Evolutionary conservation across 1,140 invertebrate genomes (phyloP), one percentile per base, ranked within the genome.

Genomic region (Drosophila kepulauana): DNA sequence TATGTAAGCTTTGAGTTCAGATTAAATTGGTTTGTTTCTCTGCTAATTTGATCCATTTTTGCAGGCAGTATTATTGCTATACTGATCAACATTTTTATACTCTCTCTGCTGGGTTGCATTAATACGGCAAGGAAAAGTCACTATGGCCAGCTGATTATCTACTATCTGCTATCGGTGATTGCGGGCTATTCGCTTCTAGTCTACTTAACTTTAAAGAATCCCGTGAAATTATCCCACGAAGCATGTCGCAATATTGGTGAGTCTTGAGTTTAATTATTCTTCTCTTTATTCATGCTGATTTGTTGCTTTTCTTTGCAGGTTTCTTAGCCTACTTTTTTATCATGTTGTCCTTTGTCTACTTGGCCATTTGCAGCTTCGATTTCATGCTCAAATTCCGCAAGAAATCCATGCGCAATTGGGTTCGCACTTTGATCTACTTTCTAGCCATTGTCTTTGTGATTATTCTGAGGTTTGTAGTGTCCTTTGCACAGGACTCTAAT

Each of bases 311-410:
- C 0, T 30, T 13, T 43, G 0, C 74, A 87, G 95, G 95, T 5
- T 94, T 96, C 63, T 93, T 95, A 74, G 94, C 96, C 45, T 96
- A 97, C 92, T 96, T 95, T 91, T 95, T 95, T 73, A 96, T 96
- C 88, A 93, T 97, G 79, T 93, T 95, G 3, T 95, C 95, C 63
- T 97, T 97, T 91, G 95, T 95, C 62, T 97, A 96, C 95, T 94
- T 97, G 86, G 95, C 95, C 81, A 94, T 96, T 10, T 96, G 97
- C 93, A 95, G 96, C 73, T 94, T 96, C 66, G 96, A 97, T 80
- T 95, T 97, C 49, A 96, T 95, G 93, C 94, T 94, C 79, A 96
- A 96, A 25, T 96, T 96, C 91, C 94, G 94, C 93, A 92, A 93
- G 16, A 93, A 92, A 10, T 85, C 93, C 1, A 79, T 92, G 1